These are phyloP conservation scores for Acromyrmex echinatior DNA, from an alignment of 1,140 invertebrate species.

Conservation along the genomic window DNA sequence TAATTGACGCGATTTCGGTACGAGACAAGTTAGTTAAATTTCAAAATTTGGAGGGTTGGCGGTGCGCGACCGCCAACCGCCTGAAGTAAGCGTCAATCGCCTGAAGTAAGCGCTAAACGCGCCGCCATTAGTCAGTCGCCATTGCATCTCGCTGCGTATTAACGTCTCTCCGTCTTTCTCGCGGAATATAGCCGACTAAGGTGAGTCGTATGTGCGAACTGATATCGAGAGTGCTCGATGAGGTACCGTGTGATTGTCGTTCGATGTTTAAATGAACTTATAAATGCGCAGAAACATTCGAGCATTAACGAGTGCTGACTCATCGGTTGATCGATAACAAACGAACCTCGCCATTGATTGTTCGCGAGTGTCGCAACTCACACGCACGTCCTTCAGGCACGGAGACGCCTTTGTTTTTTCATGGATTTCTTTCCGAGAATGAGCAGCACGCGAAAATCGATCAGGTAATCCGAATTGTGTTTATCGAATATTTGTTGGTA, in stretches of 20 bases:
- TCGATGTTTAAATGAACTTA: not conserved
- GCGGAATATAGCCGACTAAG: not conserved
- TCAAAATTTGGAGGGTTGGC: too few species aligned
- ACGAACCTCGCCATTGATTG: not conserved
- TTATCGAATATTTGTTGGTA: not conserved
- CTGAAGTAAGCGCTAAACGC: too few species aligned
- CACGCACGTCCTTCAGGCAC: not conserved
- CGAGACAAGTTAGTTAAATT: too few species aligned
- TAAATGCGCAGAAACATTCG: not conserved
- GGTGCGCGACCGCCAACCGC: too few species aligned
- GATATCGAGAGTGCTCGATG: not conserved
- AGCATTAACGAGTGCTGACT: not conserved
- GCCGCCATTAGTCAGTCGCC: too few species aligned
- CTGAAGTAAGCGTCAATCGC: too few species aligned
- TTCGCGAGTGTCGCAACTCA: not conserved
- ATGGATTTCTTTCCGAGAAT: not conserved
- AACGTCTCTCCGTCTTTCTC: not conserved
- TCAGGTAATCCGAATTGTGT: not conserved
- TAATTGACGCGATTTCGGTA: too few species aligned
- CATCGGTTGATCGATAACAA: not conserved
- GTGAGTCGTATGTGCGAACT: not conserved
- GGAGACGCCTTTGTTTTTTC: not conserved
- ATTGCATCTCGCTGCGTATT: not conserved
- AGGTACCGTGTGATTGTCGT: not conserved
- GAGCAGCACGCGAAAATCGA: not conserved